Conservation (phyloP, 30 jellyfish, hydroid and myxozoan genomes). For the Mastigias papua region DNA sequence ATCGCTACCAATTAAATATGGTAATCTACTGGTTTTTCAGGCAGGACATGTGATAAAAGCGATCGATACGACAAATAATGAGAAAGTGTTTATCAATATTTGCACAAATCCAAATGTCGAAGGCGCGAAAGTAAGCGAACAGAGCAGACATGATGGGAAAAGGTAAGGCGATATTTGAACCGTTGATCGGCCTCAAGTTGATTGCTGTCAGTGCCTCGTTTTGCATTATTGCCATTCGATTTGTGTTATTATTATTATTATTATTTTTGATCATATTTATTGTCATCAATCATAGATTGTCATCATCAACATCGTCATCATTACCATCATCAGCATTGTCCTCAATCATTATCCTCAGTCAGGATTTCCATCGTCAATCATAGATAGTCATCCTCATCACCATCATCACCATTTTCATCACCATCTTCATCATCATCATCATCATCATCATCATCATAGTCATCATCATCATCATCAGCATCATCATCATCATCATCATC, state of each 20-base stretch:
- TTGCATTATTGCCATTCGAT: no score
- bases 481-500: no score
- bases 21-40: conserved; percentile 58
- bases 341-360: neutral
- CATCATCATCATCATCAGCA: no score
- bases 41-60: conserved; percentile 88
- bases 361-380: neutral
- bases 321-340: neutral
- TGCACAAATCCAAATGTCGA: conserved; percentile 80
- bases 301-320: neutral
- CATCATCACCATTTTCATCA: no score
- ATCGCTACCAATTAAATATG: no score
- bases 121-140: conserved; percentile 26
- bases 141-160: neutral
- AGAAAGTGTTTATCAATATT: conserved; percentile 75
- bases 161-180: no score
- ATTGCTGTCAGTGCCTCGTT: no score
- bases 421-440: no score
- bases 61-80: conserved; percentile 36
- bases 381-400: no score
- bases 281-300: no score
- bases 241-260: neutral
- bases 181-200: no score
- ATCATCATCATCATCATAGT: no score
- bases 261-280: neutral